Base-by-base conservation (phyloP, 2,797 vertebrate species). In the Acanthis flammea region DNA sequence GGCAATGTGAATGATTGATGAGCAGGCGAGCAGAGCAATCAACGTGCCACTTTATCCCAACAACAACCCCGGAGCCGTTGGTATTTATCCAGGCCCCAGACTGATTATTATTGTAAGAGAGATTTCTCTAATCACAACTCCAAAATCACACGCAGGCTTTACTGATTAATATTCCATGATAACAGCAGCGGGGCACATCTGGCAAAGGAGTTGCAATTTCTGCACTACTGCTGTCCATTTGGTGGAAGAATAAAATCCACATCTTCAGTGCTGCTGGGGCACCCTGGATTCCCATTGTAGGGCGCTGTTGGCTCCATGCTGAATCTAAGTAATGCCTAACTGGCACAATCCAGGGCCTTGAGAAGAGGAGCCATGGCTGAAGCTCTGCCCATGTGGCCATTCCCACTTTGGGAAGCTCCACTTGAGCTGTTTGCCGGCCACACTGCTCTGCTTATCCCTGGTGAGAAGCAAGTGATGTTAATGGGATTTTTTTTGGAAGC, bases 111-210 rank as follows among this genome's bases (percentile, higher is more conserved):
- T 98, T 98, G 74, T 98, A 98, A 98, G 96, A 86, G 96, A 95
- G 97, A 98, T 97, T 98, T 97, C 97, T 97, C 97, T 97, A 98
- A 98, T 98, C 97, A 98, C 97, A 98, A 98, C 97, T 97, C 96
- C 91, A 79, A 94, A 98, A 97, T 98, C 97, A 97, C 96, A 97
- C 86, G 75, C 97, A 97, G 97, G 95, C 95, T 94, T 88, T 95
- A 97, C 97, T 98, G 97, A 98, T 98, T 98, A 98, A 97, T 98
- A 97, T 97, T 97, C 96, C 97, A 93, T 91, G 97, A 97, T 98
- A 98, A 97, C 97, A 97, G 96, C 93, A 97, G 87, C 2, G 94
- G 96, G 97, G 97, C 97, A 98, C 97, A 97, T 98, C 97, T 98
- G 97, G 97, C 89, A 84, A 91, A 90, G 94, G 92, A 88, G 90